These are phyloP conservation scores for Anolis carolinensis DNA, from an alignment of 2,113 vertebrate species.

Conservation along the genomic window DNA sequence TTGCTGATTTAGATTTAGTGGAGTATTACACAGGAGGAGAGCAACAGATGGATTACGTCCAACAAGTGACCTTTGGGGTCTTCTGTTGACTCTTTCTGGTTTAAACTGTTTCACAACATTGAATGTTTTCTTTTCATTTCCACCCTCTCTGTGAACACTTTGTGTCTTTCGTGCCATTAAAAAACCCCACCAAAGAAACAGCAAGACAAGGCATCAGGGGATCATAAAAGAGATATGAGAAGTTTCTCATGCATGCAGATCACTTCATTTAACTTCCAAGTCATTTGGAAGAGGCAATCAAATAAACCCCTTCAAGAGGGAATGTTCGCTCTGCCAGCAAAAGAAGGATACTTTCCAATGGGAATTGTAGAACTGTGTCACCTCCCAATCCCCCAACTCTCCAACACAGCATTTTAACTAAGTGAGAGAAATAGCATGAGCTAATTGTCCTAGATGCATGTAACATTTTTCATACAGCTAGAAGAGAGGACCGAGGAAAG, in stretches of 20 bases:
- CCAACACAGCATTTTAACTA: not conserved
- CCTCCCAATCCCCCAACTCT: not conserved
- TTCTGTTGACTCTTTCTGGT: constrained; percentile 25
- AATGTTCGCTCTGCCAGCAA: not conserved
- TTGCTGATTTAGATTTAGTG: constrained; percentile 31
- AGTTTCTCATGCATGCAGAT: constrained; percentile 15
- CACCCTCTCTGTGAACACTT: constrained; percentile 34
- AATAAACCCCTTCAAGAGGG: not conserved
- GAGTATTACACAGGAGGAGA: constrained; percentile 33
- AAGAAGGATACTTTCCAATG: rapidly evolving
- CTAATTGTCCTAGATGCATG: not conserved
- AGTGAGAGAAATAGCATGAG: rapidly evolving
- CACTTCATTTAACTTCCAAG: constrained; percentile 13
- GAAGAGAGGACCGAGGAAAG: not conserved
- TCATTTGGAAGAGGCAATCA: not conserved
- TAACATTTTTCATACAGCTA: not conserved
- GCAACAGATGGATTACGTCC: constrained; percentile 60
- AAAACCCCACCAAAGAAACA: not conserved
- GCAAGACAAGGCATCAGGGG: not conserved
- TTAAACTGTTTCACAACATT: constrained; percentile 47
- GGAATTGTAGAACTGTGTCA: not conserved
- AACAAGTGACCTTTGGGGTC: constrained; percentile 45
- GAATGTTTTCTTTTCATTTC: constrained; percentile 63
- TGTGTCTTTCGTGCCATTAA: not conserved
- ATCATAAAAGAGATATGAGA: constrained; percentile 21